Evolutionary conservation across 2,797 vertebrate species (phyloP), one percentile per base, ranked within the genome.

Genomic region (Melanitta fusca): DNA sequence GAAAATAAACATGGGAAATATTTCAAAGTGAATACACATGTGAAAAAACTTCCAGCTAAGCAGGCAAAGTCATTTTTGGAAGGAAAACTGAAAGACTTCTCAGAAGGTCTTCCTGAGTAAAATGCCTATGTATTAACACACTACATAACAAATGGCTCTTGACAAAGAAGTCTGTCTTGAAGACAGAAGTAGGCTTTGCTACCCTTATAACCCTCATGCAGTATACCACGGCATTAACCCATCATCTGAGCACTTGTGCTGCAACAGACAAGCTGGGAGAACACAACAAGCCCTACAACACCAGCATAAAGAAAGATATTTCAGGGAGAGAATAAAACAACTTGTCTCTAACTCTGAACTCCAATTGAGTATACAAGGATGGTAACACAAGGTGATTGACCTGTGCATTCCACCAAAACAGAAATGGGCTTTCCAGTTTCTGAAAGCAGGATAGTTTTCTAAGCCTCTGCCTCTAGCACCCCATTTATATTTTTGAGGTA

Each of bases 401-500:
- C 20, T n/a, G 9, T 58, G 11, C 22, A 7, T 11, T 32, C 7
- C 64, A 25, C 41, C 32, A 69, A 38, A 81, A 41, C 62, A 88
- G 70, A 84, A 91, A 88, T 13, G 66, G 65, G 10, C 16, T 91
- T 93, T 89, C 64, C 84, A 66, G 41, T 41, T 79, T 69, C 85
- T 81, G 61, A 74, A 83, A 83, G 56, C 0, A 85, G 72, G 80
- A 51, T 11, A 53, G 39, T 27, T 21, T 73, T 80, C 69, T 71
- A 79, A 71, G 54, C 75, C 58, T 74, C 36, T 58, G 36, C 72
- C 54, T 74, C 49, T 61, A 47, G 54, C 69, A 75, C 34, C 14
- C 58, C 54, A 41, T n/a, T 62, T 4, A 49, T 34, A 22, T 78
- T 88, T 85, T 11, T 3, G 15, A 45, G 78, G 30, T 45, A 19